Evolutionary conservation across 2,888 invertebrate species (phyloP).

Genomic region (Sesamia inferens): DNA sequence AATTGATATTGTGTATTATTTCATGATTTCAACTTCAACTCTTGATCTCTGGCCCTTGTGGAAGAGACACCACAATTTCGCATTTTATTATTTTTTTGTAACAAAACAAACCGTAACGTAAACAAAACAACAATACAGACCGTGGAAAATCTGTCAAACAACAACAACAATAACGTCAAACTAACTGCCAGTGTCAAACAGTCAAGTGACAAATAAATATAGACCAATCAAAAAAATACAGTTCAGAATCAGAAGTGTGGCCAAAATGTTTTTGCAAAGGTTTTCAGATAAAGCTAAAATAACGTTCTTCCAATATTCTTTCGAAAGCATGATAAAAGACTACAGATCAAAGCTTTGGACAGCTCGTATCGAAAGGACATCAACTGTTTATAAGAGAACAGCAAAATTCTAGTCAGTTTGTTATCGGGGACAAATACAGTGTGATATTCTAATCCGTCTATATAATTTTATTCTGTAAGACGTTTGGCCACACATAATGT

Average conservation of each 20-base stretch:
- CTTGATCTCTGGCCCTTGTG: too few relatives aligned
- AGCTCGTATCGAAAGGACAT: neutral
- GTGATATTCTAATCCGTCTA: constrained; percentile 9
- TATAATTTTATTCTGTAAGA: neutral
- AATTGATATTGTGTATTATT: too few relatives aligned
- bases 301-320: neutral
- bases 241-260: neutral
- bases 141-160: neutral
- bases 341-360: neutral
- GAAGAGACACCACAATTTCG: too few relatives aligned
- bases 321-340: neutral
- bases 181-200: neutral
- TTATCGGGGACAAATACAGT: neutral
- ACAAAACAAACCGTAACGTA: neutral
- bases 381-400: neutral
- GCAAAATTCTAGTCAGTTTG: neutral
- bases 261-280: neutral
- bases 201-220: neutral
- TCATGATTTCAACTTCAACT: too few relatives aligned
- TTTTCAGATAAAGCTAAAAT: neutral
- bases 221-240: neutral
- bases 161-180: neutral
- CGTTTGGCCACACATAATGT: constrained; percentile 28
- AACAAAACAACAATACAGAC: constrained; percentile 4
- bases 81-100: neutral